Base-by-base conservation (phyloP, 2,113 vertebrate species). In the Cheilinus undulatus region DNA sequence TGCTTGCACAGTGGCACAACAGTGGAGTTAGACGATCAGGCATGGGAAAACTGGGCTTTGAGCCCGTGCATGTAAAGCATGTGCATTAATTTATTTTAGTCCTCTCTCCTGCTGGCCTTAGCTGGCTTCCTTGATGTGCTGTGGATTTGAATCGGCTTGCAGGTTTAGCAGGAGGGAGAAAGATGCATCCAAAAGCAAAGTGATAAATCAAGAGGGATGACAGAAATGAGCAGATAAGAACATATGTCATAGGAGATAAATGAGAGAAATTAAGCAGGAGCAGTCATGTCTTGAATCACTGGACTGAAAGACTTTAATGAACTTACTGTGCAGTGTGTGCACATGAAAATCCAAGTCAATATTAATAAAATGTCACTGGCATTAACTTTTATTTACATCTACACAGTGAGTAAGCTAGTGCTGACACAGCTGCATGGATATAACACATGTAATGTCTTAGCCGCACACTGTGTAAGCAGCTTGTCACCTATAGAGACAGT, bases 21-120 rank as follows among this genome's bases (percentile, higher is more conserved):
- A 46, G 64, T 65, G 50, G 60, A 84, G 30, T 57, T 23, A 74
- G 46, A 82, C 69, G 73, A 76, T 65, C 61, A 49, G 60, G 11
- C 5, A 34, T 11, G 11, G 32, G 11, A 78, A 64, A 79, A 68
- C 69, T 69, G 43, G 40, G 75, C 86, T 69, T 10, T 1, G 61
- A 76, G 87, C 72, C 64, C 40, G 64, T 1, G 36, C 78, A 81
- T 80, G 88, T 87, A 90, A 84, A 90, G 50, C 83, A 85, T 84
- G 87, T 88, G 84, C 85, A 91, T 90, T 89, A 70, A 87, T 89
- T 88, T 89, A 74, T n/a, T 77, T 75, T 71, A 42, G 74, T 7
- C 78, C 75, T 86, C 65, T 79, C 63, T 79, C 80, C 80, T 45
- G 38, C 75, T 73, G 76, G 79, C 68, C 65, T 46, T 32, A n/a